Evolutionary conservation across 2,113 vertebrate genomes (phyloP).

Genomic region (Thalassoma bifasciatum): DNA sequence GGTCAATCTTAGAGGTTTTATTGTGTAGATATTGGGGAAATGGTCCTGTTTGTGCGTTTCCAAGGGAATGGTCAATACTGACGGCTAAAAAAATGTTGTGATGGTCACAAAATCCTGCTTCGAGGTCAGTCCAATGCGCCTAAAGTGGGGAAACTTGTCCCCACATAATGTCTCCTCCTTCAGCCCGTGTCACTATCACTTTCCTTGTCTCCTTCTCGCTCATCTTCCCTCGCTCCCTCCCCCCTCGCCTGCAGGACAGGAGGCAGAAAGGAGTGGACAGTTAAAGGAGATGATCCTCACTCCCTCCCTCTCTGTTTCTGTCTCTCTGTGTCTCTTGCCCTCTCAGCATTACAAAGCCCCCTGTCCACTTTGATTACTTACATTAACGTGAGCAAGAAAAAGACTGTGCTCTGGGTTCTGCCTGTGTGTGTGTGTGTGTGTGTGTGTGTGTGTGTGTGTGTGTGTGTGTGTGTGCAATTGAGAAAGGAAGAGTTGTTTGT

Average conservation of each 20-base stretch:
- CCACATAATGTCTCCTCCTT: conserved; percentile 30
- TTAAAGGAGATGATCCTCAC: conserved; percentile 69
- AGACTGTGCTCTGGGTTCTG: conserved; percentile 51
- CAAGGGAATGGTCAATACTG: conserved; percentile 42
- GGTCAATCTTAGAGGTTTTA: conserved; percentile 42
- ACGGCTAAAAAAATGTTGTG: conserved; percentile 33
- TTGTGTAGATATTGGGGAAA: conserved; percentile 47
- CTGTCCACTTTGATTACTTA: conserved; percentile 82
- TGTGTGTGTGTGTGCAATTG: conserved; percentile 6
- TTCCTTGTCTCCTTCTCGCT: conserved; percentile 21
- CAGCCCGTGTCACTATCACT: conserved; percentile 43
- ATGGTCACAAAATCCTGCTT: conserved; percentile 27
- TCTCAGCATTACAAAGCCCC: conserved; percentile 75
- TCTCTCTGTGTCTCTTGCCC: conserved; percentile 41
- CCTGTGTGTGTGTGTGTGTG: conserved; percentile 25
- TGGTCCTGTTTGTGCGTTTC: conserved; percentile 22
- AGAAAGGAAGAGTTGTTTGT: not conserved
- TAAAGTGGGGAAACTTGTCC: conserved; percentile 32
- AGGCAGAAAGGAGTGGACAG: conserved; percentile 71
- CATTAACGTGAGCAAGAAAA: conserved; percentile 80
- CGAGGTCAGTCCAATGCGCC: conserved; percentile 16
- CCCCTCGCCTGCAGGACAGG: conserved; percentile 55
- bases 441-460: conserved; percentile 16
- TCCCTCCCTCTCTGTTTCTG: conserved; percentile 33
- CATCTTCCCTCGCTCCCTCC: conserved; percentile 5